These are phyloP conservation scores for Drosophila mulleri DNA, from an alignment of 2,888 invertebrate genomes.

Conservation along the genomic window DNA sequence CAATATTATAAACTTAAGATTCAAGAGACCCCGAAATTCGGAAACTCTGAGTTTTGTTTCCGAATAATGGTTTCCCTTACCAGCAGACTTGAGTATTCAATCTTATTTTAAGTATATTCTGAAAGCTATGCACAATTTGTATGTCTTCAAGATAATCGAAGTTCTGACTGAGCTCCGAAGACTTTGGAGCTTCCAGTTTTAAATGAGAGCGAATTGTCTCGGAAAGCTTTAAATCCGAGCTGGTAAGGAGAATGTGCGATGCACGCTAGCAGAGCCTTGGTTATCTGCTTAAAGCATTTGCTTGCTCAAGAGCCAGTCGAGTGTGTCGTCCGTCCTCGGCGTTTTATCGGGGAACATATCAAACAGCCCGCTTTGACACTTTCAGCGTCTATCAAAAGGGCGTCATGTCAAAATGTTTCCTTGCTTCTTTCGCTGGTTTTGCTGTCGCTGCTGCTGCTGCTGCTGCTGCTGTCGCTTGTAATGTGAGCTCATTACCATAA, in stretches of 20 bases:
- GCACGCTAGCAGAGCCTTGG: background rate
- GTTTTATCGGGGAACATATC: slow-evolving; percentile 18
- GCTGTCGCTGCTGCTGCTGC: slow-evolving; percentile 11
- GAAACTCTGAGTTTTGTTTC: background rate
- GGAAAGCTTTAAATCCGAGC: background rate
- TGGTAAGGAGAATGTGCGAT: background rate
- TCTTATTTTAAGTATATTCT: background rate
- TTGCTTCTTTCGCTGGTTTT: slow-evolving; percentile 29
- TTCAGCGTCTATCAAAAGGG: slow-evolving; percentile 63
- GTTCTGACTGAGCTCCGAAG: background rate
- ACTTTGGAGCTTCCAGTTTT: background rate
- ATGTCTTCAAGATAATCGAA: background rate
- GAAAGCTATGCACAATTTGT: background rate
- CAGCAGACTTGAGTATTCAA: background rate
- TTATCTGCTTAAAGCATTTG: background rate
- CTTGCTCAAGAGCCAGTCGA: background rate
- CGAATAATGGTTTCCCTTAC: background rate
- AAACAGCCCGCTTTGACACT: slow-evolving; percentile 43
- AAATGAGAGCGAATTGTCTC: slow-evolving; percentile 1
- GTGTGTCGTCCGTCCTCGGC: background rate
- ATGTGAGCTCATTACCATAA: slow-evolving; percentile 80
- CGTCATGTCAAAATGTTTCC: slow-evolving; percentile 68
- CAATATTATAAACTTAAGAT: too few species aligned
- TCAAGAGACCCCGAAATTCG: too few species aligned
- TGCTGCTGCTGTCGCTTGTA: slow-evolving; percentile 58